These are phyloP conservation scores for Clitarchus hookeri DNA, from an alignment of 2,888 invertebrate species.

Conservation along the genomic window DNA sequence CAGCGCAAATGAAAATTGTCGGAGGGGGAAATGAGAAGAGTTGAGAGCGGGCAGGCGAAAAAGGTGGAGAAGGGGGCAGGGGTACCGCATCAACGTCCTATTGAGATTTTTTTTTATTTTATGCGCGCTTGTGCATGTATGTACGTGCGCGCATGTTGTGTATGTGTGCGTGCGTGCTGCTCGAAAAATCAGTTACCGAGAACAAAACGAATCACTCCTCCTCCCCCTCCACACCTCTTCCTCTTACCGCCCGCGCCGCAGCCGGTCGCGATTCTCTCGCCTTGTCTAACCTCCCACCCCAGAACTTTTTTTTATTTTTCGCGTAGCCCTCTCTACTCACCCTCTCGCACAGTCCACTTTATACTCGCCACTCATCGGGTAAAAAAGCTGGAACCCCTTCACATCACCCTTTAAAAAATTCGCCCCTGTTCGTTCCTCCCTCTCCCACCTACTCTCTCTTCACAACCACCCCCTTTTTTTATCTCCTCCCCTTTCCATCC, in stretches of 20 bases:
- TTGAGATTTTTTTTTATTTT: slow-evolving; percentile 38
- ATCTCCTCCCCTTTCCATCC: not conserved
- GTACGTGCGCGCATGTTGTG: slow-evolving; percentile 22
- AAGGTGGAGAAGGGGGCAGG: slow-evolving; percentile 27
- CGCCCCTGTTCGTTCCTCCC: not conserved
- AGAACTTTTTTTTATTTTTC: not conserved
- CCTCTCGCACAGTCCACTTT: not conserved
- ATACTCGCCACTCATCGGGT: slow-evolving; percentile 25
- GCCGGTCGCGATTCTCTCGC: slow-evolving; percentile 50
- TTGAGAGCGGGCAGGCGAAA: slow-evolving; percentile 20
- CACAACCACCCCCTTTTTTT: not conserved
- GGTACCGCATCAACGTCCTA: slow-evolving; percentile 35
- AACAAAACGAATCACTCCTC: slow-evolving; percentile 49
- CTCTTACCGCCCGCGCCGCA: not conserved
- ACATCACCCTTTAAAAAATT: slow-evolving; percentile 12
- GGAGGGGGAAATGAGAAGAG: slow-evolving; percentile 12
- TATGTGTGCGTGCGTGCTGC: slow-evolving; percentile 32
- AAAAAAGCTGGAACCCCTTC: slow-evolving; percentile 19
- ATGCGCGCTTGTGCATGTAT: slow-evolving; percentile 24
- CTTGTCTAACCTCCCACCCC: slow-evolving; percentile 50
- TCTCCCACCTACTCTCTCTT: not conserved
- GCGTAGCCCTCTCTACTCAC: not conserved
- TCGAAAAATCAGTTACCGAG: slow-evolving; percentile 56
- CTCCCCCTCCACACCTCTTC: slow-evolving; percentile 39
- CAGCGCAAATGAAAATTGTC: slow-evolving; percentile 27